A percentile compares a stretch with the other conserved stretches of the same genome.
Conservation (phyloP, 2,888 invertebrate species). For the Sinelater perroti region DNA sequence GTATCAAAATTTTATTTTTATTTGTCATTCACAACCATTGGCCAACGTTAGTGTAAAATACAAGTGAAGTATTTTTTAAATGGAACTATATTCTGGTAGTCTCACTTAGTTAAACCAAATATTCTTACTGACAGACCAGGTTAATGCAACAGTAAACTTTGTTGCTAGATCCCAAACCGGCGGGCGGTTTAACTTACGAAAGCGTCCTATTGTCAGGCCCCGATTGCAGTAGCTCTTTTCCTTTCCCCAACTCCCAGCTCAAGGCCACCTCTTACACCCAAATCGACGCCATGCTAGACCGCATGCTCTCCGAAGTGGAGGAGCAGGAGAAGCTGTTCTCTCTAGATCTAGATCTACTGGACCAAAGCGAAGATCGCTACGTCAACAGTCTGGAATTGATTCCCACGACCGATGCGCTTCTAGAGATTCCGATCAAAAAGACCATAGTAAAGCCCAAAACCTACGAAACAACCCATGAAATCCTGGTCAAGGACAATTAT, state of each 20-base stretch:
- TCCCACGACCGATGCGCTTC: slow-evolving; percentile 57
- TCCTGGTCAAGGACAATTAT: slow-evolving; percentile 42
- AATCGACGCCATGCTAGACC: slow-evolving; percentile 59
- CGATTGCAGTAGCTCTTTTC: slow-evolving; percentile 48
- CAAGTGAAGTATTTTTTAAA: slow-evolving; percentile 13
- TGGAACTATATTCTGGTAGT: slow-evolving; percentile 14
- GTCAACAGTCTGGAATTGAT: slow-evolving; percentile 56
- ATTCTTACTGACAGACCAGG: slow-evolving; percentile 48
- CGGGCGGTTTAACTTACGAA: slow-evolving; percentile 55
- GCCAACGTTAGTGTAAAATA: slow-evolving; percentile 33
- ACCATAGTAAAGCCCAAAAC: slow-evolving; percentile 49
- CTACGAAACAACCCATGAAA: slow-evolving; percentile 55
- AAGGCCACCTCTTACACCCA: slow-evolving; percentile 56
- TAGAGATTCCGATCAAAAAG: slow-evolving; percentile 59
- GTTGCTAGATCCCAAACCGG: slow-evolving; percentile 50
- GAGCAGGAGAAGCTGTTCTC: slow-evolving; percentile 56
- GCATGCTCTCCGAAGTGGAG: slow-evolving; percentile 60
- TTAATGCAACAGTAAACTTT: slow-evolving; percentile 41
- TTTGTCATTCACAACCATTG: slow-evolving; percentile 48
- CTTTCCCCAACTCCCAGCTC: slow-evolving; percentile 27
- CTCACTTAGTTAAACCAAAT: slow-evolving; percentile 38
- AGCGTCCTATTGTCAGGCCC: slow-evolving; percentile 53
- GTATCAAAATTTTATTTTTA: slow-evolving; percentile 40
- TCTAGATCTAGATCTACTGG: slow-evolving; percentile 53
- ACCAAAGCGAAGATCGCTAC: slow-evolving; percentile 46